Base-by-base conservation (phyloP, 2,888 invertebrate genomes). In the Polymixis lichenea region DNA sequence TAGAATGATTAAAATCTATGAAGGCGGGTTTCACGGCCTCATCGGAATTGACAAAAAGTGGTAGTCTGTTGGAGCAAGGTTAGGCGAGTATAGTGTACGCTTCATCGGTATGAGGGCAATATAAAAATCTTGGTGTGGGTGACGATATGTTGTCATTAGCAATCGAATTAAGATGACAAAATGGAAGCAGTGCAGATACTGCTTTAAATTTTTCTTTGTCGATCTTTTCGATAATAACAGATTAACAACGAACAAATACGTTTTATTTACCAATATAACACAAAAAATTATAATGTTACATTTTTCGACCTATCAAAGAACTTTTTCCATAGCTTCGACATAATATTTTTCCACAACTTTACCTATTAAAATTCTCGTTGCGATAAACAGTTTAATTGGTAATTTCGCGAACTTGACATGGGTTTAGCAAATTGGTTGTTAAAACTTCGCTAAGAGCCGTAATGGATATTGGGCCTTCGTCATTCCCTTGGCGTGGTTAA, bases 371-470 rank as follows among this genome's bases (percentile, higher is more conserved):
- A 64, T 77, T 74, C 61, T 73, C 68, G 28, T 73, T 74, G 62
- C 62, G 65, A 76, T 72, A 72, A 74, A 86, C 72, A 67, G 68
- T 84, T 81, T 89, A 87, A 89, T 90, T 85, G 79, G 86, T 86
- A 84, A 86, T 89, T 88, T 77, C 58, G 71, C 62, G 61, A 87
- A 86, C 85, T 86, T 90, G 89, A 90, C 86, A 88, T 88, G 86
- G 90, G 90, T 87, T 85, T 78, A 77, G 85, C 85, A 89, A 89
- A 90, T 90, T 90, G 88, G 84, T 87, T 90, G 87, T 88, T 90
- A 88, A 87, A 90, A 90, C 88, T 90, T 90, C 69, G 79, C 70
- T 79, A 83, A 88, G 78, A 79, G 72, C 81, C 51, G 67, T 87
- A 81, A 87, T 84, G 83, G 75, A 80, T 80, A 84, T 82, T 74